Conservation (phyloP, 2,113 vertebrate species). For the Sinocyclocheilus grahami region DNA sequence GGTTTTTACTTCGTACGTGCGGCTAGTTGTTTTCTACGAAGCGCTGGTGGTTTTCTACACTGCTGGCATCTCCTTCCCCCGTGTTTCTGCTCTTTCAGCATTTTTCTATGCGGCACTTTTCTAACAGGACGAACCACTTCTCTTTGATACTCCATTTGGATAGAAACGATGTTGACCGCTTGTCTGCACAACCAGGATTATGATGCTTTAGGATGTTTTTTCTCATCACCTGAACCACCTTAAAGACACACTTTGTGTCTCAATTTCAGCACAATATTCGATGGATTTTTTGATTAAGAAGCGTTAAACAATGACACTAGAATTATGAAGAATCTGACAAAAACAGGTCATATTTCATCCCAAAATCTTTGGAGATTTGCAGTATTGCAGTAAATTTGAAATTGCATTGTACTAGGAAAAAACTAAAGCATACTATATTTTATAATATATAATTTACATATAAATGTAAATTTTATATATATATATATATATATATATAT, state of each 20-base stretch:
- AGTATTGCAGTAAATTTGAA: too few relatives aligned
- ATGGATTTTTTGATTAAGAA: background rate
- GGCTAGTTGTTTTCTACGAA: slow-evolving; percentile 3
- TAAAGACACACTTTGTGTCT: background rate
- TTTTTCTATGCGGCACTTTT: slow-evolving; percentile 50
- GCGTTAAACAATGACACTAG: background rate
- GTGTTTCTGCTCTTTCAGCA: slow-evolving; percentile 45
- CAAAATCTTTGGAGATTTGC: background rate
- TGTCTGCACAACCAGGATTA: background rate
- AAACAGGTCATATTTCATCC: too few relatives aligned
- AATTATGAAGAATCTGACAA: too few relatives aligned
- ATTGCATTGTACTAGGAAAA: background rate
- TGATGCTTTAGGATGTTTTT: background rate
- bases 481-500: background rate
- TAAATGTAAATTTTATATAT: background rate
- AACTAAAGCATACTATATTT: background rate
- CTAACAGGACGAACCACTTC: slow-evolving; percentile 48
- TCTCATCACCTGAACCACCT: background rate
- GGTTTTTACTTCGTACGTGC: background rate
- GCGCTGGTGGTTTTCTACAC: slow-evolving; percentile 24
- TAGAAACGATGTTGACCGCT: background rate
- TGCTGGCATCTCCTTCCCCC: background rate
- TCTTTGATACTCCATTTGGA: slow-evolving; percentile 22
- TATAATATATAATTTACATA: too few relatives aligned
- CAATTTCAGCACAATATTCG: background rate